phyloP scores from a whole-genome alignment of 1,140 invertebrate genomes.

The Pentalonia nigronervosa region DNA sequence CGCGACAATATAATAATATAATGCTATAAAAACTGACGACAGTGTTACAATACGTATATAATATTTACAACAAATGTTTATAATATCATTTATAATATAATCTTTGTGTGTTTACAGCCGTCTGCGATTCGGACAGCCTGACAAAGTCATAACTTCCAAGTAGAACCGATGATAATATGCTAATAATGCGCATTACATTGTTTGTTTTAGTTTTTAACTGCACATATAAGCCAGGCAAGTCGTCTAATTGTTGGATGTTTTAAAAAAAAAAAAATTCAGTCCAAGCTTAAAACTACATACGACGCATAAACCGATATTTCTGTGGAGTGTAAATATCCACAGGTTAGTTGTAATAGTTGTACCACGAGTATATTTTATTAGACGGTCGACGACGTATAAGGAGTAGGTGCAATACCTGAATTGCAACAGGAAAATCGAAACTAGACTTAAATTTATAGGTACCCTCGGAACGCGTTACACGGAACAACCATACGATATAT shows the following conservation, averaged over 20 bases:
- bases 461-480: neutral
- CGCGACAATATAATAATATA: conserved; percentile 20
- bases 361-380: too few relatives aligned
- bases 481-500: neutral
- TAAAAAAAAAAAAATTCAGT: neutral
- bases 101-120: neutral
- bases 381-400: neutral
- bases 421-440: neutral
- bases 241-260: neutral
- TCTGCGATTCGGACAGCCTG: neutral
- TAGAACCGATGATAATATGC: neutral
- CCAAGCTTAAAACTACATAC: neutral
- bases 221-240: neutral
- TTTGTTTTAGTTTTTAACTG: neutral
- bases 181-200: neutral
- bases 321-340: neutral
- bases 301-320: neutral
- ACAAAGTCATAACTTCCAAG: neutral
- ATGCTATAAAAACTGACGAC: conserved; percentile 7
- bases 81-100: neutral
- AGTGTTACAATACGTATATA: neutral
- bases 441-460: too few relatives aligned
- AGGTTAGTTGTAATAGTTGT: neutral
- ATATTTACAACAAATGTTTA: conserved; percentile 19
- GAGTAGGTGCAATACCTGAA: neutral